A percentile compares a stretch with the other conserved stretches of the same genome.
Evolutionary conservation across 2,888 invertebrate species (phyloP).

Genomic region (Drosophila trichaetosa): DNA sequence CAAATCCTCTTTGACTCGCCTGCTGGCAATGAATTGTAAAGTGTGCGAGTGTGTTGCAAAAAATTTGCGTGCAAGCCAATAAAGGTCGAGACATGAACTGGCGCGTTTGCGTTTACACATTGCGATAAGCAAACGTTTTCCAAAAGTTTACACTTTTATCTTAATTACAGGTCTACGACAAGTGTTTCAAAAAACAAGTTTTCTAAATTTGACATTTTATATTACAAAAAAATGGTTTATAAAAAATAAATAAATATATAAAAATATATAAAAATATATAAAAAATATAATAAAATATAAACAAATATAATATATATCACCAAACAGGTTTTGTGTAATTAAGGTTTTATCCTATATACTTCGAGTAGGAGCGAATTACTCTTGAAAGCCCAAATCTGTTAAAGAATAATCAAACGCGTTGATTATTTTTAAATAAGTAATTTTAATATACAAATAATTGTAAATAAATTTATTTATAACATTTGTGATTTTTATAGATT

Average conservation of each 20-base stretch:
- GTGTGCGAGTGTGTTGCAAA: conserved; percentile 3
- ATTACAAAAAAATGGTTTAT: too few relatives aligned
- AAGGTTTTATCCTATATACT: not conserved
- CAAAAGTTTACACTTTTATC: not conserved
- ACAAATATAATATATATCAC: too few relatives aligned
- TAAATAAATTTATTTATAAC: not conserved
- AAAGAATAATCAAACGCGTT: not conserved
- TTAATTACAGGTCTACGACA: not conserved
- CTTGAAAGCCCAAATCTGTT: not conserved
- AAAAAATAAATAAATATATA: too few relatives aligned
- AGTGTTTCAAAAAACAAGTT: not conserved
- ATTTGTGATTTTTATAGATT: not conserved
- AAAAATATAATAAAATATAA: too few relatives aligned
- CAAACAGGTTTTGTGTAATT: too few relatives aligned
- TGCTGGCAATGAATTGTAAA: conserved; percentile 11
- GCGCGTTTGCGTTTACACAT: conserved; percentile 20
- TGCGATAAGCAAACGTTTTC: not conserved
- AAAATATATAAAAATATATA: too few relatives aligned
- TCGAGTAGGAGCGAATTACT: rapidly evolving
- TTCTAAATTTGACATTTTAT: not conserved
- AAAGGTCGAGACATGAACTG: conserved; percentile 12
- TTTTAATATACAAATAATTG: not conserved
- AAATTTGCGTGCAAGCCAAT: conserved; percentile 41
- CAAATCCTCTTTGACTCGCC: conserved; percentile 37
- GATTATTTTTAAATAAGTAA: not conserved